A percentile compares a stretch with the other conserved stretches of the same genome.
Conservation (phyloP, 1,140 invertebrate species). For the Drosophila lacertosa region DNA sequence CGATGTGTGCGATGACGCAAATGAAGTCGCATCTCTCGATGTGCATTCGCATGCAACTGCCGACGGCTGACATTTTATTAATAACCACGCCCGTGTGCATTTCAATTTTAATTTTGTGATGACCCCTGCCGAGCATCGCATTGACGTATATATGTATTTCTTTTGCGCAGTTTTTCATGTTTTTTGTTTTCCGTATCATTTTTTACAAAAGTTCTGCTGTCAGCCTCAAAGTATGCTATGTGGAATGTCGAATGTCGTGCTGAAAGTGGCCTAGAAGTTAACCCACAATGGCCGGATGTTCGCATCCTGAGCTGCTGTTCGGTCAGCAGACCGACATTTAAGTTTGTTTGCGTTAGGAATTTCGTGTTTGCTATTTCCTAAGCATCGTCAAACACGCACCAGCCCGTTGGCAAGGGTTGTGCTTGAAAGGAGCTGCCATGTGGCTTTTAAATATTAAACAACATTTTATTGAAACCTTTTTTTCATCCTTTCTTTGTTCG, state of each 20-base stretch:
- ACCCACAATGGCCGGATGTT: slow-evolving; percentile 4
- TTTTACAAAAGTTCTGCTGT: slow-evolving; percentile 4
- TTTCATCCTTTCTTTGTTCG: not conserved
- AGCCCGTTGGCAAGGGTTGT: not conserved
- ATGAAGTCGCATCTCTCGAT: not conserved
- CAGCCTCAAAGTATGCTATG: slow-evolving; percentile 35
- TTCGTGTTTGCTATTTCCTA: slow-evolving; percentile 38
- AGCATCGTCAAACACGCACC: slow-evolving; percentile 38
- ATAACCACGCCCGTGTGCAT: slow-evolving; percentile 12
- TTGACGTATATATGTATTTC: not conserved
- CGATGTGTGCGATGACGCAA: not conserved
- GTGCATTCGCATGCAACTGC: not conserved
- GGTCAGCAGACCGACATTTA: slow-evolving; percentile 42
- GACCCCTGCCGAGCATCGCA: not conserved
- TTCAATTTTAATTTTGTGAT: not conserved
- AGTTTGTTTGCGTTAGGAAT: slow-evolving; percentile 45
- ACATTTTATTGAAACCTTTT: slow-evolving; percentile 30
- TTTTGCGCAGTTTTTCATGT: slow-evolving; percentile 10
- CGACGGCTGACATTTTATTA: slow-evolving; percentile 43
- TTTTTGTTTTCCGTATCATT: slow-evolving; percentile 1
- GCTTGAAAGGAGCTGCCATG: not conserved
- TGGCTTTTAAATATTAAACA: slow-evolving; percentile 46
- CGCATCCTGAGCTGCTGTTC: slow-evolving; percentile 27
- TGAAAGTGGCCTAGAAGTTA: slow-evolving; percentile 2
- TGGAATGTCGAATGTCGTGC: slow-evolving; percentile 31